Evolutionary conservation across 2,797 vertebrate species (phyloP).

Genomic region (Smutsia temminckii): DNA sequence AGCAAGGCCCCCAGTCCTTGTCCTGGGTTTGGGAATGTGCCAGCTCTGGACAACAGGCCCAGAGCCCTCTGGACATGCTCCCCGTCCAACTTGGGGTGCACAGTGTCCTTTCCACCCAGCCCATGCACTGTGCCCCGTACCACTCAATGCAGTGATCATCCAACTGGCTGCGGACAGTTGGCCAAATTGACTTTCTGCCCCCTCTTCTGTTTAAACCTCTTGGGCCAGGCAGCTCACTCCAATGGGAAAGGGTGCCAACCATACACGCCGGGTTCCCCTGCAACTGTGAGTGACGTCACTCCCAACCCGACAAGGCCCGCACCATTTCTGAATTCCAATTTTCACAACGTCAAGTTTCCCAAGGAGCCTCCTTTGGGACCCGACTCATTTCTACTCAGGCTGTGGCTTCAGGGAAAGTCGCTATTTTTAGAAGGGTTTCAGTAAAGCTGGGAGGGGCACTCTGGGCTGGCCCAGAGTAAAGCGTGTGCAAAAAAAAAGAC

Average conservation of each 20-base stretch:
- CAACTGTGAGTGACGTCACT: background rate
- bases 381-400: background rate
- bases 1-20: background rate
- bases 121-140: background rate
- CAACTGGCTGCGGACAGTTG: rapidly evolving
- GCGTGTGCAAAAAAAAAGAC: background rate
- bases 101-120: rapidly evolving
- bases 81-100: rapidly evolving
- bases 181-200: rapidly evolving
- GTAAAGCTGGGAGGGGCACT: background rate
- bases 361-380: constrained; percentile 24
- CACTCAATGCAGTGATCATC: no score
- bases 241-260: background rate
- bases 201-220: background rate
- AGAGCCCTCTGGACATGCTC: background rate
- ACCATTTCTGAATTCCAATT: background rate
- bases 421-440: constrained; percentile 57
- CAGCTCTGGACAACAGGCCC: background rate
- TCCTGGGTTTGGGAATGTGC: background rate
- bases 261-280: background rate
- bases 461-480: background rate
- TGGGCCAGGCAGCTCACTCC: background rate
- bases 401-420: constrained; percentile 16
- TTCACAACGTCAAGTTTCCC: constrained; percentile 39
- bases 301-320: background rate